phyloP scores from a whole-genome alignment of 2,797 vertebrate genomes.

The Argyrosomus regius region DNA sequence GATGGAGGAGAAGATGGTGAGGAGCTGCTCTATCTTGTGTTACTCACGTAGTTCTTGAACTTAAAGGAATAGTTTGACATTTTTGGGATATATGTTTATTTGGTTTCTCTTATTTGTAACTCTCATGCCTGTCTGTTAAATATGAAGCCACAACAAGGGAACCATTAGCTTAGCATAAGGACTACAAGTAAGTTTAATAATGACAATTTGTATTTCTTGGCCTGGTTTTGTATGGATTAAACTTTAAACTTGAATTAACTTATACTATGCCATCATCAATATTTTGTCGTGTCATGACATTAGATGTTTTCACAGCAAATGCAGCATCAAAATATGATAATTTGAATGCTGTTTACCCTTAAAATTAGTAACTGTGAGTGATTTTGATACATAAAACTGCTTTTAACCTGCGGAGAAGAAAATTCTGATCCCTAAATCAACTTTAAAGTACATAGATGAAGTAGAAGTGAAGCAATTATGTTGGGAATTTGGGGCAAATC shows the following conservation, averaged over 20 bases:
- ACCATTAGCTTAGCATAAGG: neutral
- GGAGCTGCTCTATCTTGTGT: neutral
- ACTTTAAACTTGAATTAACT: neutral
- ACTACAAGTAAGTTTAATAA: neutral
- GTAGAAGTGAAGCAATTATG: neutral
- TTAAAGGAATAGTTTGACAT: no score
- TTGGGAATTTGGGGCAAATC: neutral
- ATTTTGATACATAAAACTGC: neutral
- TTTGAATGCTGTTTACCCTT: neutral
- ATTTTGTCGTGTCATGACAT: neutral
- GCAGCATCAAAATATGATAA: neutral
- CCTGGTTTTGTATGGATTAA: neutral
- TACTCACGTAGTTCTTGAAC: neutral
- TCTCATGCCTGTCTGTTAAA: neutral
- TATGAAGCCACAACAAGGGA: neutral
- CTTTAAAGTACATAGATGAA: neutral
- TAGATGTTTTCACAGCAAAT: neutral
- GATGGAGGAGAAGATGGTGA: neutral
- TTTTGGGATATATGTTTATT: neutral
- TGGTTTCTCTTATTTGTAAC: no score
- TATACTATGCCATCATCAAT: neutral
- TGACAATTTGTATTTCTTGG: neutral
- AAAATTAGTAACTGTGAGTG: neutral
- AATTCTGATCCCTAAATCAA: neutral
- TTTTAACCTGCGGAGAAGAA: neutral